Base-by-base conservation (phyloP, 2,113 vertebrate species). In the Dunckerocampus dactyliophorus region DNA sequence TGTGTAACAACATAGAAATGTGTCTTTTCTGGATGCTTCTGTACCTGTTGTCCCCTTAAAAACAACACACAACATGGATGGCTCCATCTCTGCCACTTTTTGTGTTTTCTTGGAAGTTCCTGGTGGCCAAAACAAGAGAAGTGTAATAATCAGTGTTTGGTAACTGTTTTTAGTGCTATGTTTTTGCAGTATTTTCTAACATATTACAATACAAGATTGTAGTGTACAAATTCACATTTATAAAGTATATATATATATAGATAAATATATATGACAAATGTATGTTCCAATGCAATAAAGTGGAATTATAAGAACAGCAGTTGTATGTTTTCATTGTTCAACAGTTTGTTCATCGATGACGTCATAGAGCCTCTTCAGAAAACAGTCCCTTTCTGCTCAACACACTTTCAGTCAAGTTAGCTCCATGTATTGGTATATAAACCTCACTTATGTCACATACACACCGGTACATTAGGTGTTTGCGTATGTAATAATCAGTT, bases 201-300 rank as follows among this genome's bases (percentile, higher is more conserved):
- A 90, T 90, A 88, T 91, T 90, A 89, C 88, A 90, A 90, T 87
- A 82, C 89, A 85, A 90, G 91, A 92, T 92, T 92, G 91, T 91
- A 92, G 90, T 92, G 90, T 92, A 92, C 85, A 92, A 91, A 92
- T 89, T 81, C 82, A 90, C 86, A 90, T 92, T 92, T 92, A 86
- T 90, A 91, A 91, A 79, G 79, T 82, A 79, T 87, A 84, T 87
- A 86, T 84, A 58, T 45, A 79, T 81, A 80, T 85, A 85, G 83
- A 84, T 74, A 82, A 37, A 86, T 76, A 83, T 84, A 85, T 86
- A 86, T 85, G 75, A 86, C 63, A 91, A 85, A 89, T 91, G 89
- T 92, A 91, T 92, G 91, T 91, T 91, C 88, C 87, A 86, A 91
- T 88, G 90, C 90, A 92, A 92, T 92, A 92, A 92, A 92, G 80